These are phyloP conservation scores for Oscheius myriophilus DNA, from an alignment of 2,888 invertebrate genomes.

Conservation along the genomic window DNA sequence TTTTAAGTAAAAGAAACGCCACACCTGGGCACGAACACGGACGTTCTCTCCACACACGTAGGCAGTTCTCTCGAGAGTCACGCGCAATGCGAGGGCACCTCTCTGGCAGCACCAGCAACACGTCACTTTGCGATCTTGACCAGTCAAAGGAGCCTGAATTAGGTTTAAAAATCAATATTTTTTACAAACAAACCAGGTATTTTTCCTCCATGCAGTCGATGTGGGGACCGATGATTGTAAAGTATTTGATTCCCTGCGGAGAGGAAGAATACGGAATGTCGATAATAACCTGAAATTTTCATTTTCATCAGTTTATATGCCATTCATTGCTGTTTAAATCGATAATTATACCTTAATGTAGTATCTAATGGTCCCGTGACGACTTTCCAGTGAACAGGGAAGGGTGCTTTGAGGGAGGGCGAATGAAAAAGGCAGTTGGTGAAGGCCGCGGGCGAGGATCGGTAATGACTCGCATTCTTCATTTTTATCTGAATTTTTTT, in stretches of 20 bases:
- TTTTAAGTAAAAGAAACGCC: constrained; percentile 71
- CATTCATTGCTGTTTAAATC: neutral
- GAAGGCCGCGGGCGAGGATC: constrained; percentile 80
- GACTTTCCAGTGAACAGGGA: constrained; percentile 83
- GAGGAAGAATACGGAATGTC: constrained; percentile 84
- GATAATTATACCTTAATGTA: constrained; percentile 78
- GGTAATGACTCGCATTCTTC: constrained; percentile 69
- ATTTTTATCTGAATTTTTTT: constrained; percentile 47
- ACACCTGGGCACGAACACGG: constrained; percentile 74
- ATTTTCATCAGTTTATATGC: neutral
- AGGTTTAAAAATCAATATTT: neutral
- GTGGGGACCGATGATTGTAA: constrained; percentile 82
- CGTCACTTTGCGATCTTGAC: constrained; percentile 78
- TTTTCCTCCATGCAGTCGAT: constrained; percentile 85
- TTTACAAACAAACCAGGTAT: constrained; percentile 76
- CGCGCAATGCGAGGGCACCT: constrained; percentile 79
- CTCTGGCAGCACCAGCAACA: constrained; percentile 82
- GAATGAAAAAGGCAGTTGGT: constrained; percentile 80
- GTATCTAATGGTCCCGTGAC: constrained; percentile 80
- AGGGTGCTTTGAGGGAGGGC: constrained; percentile 79
- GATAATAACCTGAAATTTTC: constrained; percentile 73
- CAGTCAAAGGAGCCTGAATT: constrained; percentile 74
- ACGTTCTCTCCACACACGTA: constrained; percentile 75
- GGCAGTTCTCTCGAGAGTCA: constrained; percentile 80
- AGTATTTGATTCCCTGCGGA: constrained; percentile 83